Evolutionary conservation across 2,113 vertebrate species (phyloP), one percentile per base, ranked within the genome.

Genomic region (Dromas ardeola): DNA sequence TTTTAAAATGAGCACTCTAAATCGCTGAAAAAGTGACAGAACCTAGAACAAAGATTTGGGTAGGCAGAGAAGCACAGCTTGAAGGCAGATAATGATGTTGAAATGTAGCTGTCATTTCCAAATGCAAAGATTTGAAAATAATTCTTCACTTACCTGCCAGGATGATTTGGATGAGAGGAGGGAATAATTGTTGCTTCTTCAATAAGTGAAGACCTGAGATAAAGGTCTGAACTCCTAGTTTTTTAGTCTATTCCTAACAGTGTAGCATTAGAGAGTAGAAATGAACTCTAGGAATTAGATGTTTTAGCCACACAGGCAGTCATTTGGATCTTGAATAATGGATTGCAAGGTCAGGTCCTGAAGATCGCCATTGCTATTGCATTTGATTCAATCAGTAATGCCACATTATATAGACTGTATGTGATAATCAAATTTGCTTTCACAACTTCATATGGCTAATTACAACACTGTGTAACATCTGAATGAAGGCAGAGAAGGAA

Each of bases 81-180:
- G 81, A 80, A 82, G 71, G 62, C n/a, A 87, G 69, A 72, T 55
- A 90, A 78, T 18, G 29, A 49, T 82, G 62, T 93, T 88, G 89
- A 94, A 95, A 94, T 80, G 66, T 16, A 76, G 36, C 67, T 95
- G n/a, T 59, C 84, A 73, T 80, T 91, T 95, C 27, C 81, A 94
- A 87, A 70, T 49, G 19, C 62, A 86, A 94, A 90, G 81, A 77
- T 70, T 90, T 80, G 74, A 92, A 96, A 94, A 91, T 81, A 91
- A 70, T 55, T 72, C 66, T 90, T 93, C 61, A 42, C 22, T 76
- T 82, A 93, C 32, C 32, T 82, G 38, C 40, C 82, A 84, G 47
- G 34, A 78, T 74, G n/a, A 61, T 74, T 83, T 71, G 19, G 32
- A 49, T 25, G 15, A 58, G 88, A 80, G 16, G 18, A 92, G 15